Conservation (phyloP, 2,113 vertebrate genomes). For the Zosterops lateralis region DNA sequence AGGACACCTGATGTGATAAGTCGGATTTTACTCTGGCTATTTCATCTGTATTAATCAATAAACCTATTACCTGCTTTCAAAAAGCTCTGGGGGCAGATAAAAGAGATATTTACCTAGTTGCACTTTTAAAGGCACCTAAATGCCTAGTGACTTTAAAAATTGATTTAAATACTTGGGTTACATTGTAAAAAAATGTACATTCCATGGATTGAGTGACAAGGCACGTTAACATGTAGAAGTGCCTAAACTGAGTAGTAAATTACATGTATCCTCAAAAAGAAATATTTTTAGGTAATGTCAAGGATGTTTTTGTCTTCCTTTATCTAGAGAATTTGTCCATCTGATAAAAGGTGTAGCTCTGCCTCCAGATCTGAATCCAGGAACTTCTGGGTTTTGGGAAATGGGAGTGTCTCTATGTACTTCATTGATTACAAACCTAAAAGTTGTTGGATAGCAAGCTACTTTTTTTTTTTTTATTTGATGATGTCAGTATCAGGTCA, state of each 20-base stretch:
- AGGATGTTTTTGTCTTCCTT: not conserved
- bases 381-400: not conserved
- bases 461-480: not conserved
- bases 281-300: not conserved
- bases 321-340: not conserved
- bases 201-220: not conserved
- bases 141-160: not conserved
- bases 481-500: not conserved
- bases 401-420: not conserved
- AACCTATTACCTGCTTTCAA: not conserved
- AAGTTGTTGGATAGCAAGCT: not conserved
- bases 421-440: not conserved
- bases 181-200: not conserved
- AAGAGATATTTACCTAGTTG: not conserved
- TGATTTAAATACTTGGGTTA: not conserved
- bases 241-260: not conserved
- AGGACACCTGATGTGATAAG: not conserved
- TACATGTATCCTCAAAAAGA: not conserved
- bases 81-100: not conserved
- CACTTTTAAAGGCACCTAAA: not conserved
- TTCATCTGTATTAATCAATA: not conserved
- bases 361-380: not conserved
- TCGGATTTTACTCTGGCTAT: not conserved
- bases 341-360: not conserved
- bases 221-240: not conserved